These are phyloP conservation scores for Fragum whitleyi DNA, from an alignment of 2,888 invertebrate genomes.

Conservation along the genomic window DNA sequence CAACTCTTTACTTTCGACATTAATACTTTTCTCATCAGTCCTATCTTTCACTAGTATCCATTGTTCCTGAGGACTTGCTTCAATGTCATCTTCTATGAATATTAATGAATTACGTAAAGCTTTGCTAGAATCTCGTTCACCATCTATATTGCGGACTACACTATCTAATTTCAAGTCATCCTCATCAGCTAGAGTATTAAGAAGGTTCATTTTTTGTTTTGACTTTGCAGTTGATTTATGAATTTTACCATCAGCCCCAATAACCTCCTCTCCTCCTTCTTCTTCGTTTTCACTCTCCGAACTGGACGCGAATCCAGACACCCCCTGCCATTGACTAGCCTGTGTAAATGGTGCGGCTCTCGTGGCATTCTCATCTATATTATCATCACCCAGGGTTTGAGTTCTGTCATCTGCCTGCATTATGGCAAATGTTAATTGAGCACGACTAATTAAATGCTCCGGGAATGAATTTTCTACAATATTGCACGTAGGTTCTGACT, in stretches of 20 bases:
- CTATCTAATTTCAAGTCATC: constrained; percentile 78
- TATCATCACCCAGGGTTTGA: constrained; percentile 78
- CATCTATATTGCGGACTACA: constrained; percentile 77
- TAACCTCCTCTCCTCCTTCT: constrained; percentile 73
- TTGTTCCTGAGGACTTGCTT: constrained; percentile 67
- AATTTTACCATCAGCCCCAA: constrained; percentile 71
- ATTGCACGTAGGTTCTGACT: constrained; percentile 69
- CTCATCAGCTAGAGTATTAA: constrained; percentile 79
- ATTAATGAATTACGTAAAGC: constrained; percentile 75
- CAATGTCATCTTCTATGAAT: constrained; percentile 78
- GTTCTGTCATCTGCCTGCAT: constrained; percentile 81
- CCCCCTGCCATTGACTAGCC: constrained; percentile 96
- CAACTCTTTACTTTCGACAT: constrained; percentile 56
- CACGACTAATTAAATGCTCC: constrained; percentile 74
- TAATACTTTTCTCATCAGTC: constrained; percentile 61
- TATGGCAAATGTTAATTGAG: constrained; percentile 78
- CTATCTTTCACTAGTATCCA: constrained; percentile 62
- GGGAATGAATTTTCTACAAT: constrained; percentile 66
- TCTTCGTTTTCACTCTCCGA: constrained; percentile 88
- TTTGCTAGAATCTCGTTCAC: constrained; percentile 71
- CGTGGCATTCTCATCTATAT: constrained; percentile 83
- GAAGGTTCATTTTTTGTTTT: constrained; percentile 64
- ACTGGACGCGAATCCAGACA: constrained; percentile 95
- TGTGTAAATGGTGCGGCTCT: constrained; percentile 89
- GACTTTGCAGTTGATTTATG: constrained; percentile 70